These are phyloP conservation scores for Hassar affinis DNA, from an alignment of 2,113 vertebrate genomes.

Conservation along the genomic window DNA sequence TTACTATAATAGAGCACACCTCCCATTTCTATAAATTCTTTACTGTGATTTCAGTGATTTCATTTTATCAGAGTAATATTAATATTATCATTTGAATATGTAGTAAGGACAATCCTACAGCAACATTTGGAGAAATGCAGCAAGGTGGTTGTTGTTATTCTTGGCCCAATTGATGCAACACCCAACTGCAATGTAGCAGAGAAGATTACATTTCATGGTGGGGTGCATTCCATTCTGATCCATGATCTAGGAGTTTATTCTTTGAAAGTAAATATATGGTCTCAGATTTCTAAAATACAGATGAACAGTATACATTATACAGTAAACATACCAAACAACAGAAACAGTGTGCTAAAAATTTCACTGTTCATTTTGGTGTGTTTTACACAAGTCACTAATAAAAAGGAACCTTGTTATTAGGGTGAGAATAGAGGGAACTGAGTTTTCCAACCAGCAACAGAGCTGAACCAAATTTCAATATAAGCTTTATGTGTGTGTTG, in stretches of 20 bases:
- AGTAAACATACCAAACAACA: neutral
- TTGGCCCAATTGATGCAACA: neutral
- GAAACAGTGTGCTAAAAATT: neutral
- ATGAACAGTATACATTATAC: neutral
- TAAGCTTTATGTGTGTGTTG: neutral
- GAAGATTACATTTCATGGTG: neutral
- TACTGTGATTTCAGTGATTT: neutral
- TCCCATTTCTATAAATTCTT: neutral
- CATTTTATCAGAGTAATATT: neutral
- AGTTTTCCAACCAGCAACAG: neutral
- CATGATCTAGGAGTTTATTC: neutral
- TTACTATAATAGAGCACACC: neutral
- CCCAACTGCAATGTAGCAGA: slow-evolving; percentile 3
- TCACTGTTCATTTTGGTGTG: neutral
- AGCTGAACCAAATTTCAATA: neutral
- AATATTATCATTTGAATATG: neutral
- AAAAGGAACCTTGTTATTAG: neutral
- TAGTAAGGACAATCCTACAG: neutral
- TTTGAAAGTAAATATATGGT: neutral
- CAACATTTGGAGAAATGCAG: neutral
- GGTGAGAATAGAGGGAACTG: neutral
- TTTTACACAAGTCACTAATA: neutral
- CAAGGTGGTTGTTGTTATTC: slow-evolving; percentile 10
- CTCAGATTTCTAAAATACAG: neutral
- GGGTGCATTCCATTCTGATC: neutral